Evolutionary conservation across 2,888 invertebrate species (phyloP).

Genomic region (Dorcus hopei): DNA sequence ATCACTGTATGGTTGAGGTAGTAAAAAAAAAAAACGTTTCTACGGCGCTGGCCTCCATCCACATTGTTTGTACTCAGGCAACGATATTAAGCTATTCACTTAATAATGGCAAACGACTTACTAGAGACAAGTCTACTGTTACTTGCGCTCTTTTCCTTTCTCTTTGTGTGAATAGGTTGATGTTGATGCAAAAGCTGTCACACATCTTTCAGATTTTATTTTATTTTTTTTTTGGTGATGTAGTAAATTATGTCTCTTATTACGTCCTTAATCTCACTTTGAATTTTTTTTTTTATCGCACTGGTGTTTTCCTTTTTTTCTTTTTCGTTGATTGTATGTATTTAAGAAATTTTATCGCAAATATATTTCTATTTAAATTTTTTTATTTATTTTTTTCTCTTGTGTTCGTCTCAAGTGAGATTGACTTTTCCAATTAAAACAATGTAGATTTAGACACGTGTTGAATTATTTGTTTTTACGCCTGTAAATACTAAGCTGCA

Average conservation of each 20-base stretch:
- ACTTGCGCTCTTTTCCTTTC: conserved; percentile 12
- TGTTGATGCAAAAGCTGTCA: conserved; percentile 9
- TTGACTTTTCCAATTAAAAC: background rate
- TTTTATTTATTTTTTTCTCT: conserved; percentile 17
- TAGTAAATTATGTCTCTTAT: conserved; percentile 1
- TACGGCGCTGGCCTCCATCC: conserved; percentile 65
- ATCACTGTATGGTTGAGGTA: conserved; percentile 30
- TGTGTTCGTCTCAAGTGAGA: conserved; percentile 10
- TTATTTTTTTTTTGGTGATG: no score
- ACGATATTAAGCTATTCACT: conserved; percentile 18
- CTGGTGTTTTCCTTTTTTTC: conserved; percentile 14
- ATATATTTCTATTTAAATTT: conserved; percentile 40
- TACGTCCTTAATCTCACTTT: conserved; percentile 34
- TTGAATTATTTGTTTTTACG: conserved; percentile 20
- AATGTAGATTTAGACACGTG: conserved; percentile 16
- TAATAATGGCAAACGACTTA: conserved; percentile 31
- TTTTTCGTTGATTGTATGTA: conserved; percentile 43
- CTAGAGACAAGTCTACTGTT: conserved; percentile 37
- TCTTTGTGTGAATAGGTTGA: conserved; percentile 13
- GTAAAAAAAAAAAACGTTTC: conserved; percentile 2
- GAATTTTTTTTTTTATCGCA: conserved; percentile 24
- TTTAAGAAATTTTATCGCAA: conserved; percentile 45
- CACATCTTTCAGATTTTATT: background rate
- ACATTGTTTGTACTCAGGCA: conserved; percentile 81
- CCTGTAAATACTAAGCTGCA: conserved; percentile 27